Evolutionary conservation across 2,797 vertebrate genomes (phyloP), one percentile per base, ranked within the genome.

Genomic region (Semotilus atromaculatus): DNA sequence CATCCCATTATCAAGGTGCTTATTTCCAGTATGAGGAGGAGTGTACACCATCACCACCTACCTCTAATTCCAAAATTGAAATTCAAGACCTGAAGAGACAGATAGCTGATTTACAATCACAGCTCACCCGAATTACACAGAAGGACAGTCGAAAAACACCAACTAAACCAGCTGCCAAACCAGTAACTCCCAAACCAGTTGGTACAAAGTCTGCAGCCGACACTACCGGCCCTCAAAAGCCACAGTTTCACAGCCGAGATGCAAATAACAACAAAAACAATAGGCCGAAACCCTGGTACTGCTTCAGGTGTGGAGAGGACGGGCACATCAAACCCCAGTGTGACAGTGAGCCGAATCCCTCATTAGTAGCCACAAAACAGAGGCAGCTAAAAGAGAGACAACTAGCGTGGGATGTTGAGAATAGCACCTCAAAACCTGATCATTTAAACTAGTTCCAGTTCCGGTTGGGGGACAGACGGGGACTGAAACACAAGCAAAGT

Each of bases 271-370:
- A 51, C 48, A 19, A 3, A 34, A 58, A 19, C 16, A 76, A 23
- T 45, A 82, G 36, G 29, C 75, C 60, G n/a, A 85, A 1, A 0
- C 84, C 84, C 1, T 81, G 86, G 55, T 86, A 86, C 21, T 87
- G 88, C 19, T 89, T 79, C 11, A 80, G 53, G 1, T 86, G 86
- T 80, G 81, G 85, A 9, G 85, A 89, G 6, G 70, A 88, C 3
- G 82, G 86, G 5, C 84, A 88, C 1, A 88, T 68, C 0, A 75
- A 53, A 3, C 67, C 84, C 0, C 84, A 85, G 38, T 85, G 85
- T 62, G 70, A 88, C 16, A 72, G 31, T 72, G 83, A 87, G 3
- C 84, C 68, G 0, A 90, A 87, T 31, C 26, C 81, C 0, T 34
- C 72, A 75, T 81, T 89, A 0, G 89, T 87, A 21, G 68, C 83